Percentiles rank a stretch among this genome's conserved stretches.
These are phyloP conservation scores for Saturnia japonica DNA, from an alignment of 2,888 invertebrate species.

Conservation along the genomic window DNA sequence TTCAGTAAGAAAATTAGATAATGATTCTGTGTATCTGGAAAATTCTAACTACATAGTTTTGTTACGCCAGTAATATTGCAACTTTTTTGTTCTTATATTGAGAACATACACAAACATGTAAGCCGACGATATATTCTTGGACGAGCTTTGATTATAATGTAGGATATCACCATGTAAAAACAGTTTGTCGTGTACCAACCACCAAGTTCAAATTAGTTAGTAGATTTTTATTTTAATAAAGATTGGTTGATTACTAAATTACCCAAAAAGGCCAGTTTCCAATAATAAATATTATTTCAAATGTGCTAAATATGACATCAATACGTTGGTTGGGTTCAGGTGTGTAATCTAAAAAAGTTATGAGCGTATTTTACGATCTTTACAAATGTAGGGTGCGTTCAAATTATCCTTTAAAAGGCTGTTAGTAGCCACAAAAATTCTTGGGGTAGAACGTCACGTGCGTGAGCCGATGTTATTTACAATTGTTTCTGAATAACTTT, in stretches of 20 bases:
- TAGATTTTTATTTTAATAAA: background rate
- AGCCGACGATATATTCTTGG: background rate
- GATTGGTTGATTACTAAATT: background rate
- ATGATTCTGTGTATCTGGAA: background rate
- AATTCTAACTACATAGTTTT: background rate
- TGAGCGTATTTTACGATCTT: conserved; percentile 35
- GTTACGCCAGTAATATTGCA: background rate
- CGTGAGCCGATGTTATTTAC: conserved; percentile 52
- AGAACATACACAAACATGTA: background rate
- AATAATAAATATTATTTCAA: background rate
- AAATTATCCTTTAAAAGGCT: conserved; percentile 51
- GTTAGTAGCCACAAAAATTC: conserved; percentile 39
- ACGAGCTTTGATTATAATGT: background rate
- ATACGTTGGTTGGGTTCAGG: background rate
- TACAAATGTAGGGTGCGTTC: conserved; percentile 50
- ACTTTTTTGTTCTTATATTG: background rate
- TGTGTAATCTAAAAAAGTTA: conserved; percentile 14
- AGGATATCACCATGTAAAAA: background rate
- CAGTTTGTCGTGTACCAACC: too few relatives aligned
- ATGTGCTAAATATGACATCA: conserved; percentile 1
- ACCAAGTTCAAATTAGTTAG: too few relatives aligned
- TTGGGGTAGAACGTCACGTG: conserved; percentile 35
- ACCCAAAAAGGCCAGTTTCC: background rate
- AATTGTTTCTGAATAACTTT: conserved; percentile 27
- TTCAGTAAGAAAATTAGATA: conserved; percentile 33